Evolutionary conservation across 2,113 vertebrate genomes (phyloP), one percentile per base, ranked within the genome.

Genomic region (Orycteropus afer): DNA sequence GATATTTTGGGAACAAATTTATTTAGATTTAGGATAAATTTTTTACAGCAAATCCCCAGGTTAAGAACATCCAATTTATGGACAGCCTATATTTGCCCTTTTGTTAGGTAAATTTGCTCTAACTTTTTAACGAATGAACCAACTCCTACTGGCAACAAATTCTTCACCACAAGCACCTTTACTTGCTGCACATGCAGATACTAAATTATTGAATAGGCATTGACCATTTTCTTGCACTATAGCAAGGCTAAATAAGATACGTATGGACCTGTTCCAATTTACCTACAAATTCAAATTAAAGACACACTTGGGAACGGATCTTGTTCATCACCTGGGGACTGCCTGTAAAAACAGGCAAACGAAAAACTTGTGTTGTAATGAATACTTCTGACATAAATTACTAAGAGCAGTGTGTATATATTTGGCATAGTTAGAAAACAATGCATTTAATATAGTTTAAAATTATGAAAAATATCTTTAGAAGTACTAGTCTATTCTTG

Each of bases 1-100:
- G 29, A 84, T 61, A n/a, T 92, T 95, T 89, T 76, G 90, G 85
- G 83, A 94, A n/a, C 53, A 95, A 86, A 87, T 80, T 90, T 84
- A 91, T 95, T 93, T 95, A 96, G 47, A 74, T 96, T 80, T 91
- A 92, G 91, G 91, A 76, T 95, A 92, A 77, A 63, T 81, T 86
- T 95, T 59, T 71, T 40, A 71, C 29, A 34, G 63, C 2, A 29
- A 8, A 9, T 32, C 61, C 27, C 61, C 29, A 34, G 61, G 61
- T 65, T 65, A 65, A 12, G 55, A 34, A 61, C 59, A 27, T 34
- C 63, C 63, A 65, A 34, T 34, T 34, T 34, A 65, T 34, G 15
- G 63, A 34, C 63, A 32, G 14, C 32, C 5, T 32, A 57, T n/a
- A 61, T 25, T 61, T 29, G 25, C 59, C 59, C 59, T 29, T n/a